Base-by-base conservation (phyloP, 2,797 vertebrate species). In the Myripristis murdjan region DNA sequence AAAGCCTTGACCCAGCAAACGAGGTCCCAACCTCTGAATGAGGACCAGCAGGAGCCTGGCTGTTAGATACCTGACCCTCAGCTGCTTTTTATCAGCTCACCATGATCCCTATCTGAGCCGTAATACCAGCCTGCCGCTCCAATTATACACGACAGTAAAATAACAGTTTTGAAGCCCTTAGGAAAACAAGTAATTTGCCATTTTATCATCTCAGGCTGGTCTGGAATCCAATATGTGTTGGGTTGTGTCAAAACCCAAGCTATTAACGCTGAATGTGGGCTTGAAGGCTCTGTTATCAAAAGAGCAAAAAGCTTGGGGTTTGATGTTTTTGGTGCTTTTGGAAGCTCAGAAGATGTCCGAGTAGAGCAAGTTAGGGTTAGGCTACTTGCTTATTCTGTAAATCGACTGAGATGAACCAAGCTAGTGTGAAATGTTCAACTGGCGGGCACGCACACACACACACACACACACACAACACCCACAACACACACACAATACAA, bases 1-100 rank as follows among this genome's bases (percentile, higher is more conserved):
- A 82, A 79, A 82, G 85, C 84, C 76, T 80, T 86, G 87, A 91
- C 84, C 89, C 87, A 65, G 85, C 77, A 90, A 93, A 93, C 88
- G 66, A 83, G 88, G 75, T 87, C 81, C 79, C 75, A 90, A 81
- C 88, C 79, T 79, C 82, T 80, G 82, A 87, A 90, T 82, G 78
- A 89, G 73, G 70, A 88, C 80, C 90, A 90, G 87, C 80, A 82
- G 81, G 79, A 69, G 80, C 43, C 33, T 37, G 49, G 67, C 77
- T 74, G 77, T 63, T 53, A 77, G 77, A 82, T 84, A 89, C 74
- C 82, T 73, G 79, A 78, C 73, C 83, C 79, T 84, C 91, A 91
- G 87, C 89, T 93, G 92, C 78, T 89, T 91, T 83, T 81, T 83
- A 91, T 92, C 87, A 90, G 79, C 78, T 37, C 41, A 47, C 64